Evolutionary conservation across 2,888 invertebrate genomes (phyloP), one percentile per base, ranked within the genome.

Genomic region (Neoaliturus tenellus): DNA sequence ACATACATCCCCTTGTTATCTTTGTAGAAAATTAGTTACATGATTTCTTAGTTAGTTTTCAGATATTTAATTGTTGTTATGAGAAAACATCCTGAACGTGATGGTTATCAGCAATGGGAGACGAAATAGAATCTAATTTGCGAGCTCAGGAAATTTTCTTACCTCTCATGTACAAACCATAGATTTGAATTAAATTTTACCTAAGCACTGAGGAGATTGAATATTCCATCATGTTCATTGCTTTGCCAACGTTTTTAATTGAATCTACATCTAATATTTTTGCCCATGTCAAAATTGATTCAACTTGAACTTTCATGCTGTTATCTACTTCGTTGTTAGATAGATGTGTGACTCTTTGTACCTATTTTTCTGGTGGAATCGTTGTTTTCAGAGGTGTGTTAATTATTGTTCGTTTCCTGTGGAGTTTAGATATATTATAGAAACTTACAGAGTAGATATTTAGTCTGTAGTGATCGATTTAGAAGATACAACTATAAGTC

Each of bases 81-180:
- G 62, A 62, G 62, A 62, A 62, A 62, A 62, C 62, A 62, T 62
- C 62, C 31, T 62, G 62, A 62, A 28, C 62, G 62, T 62, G 62
- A 62, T 62, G 62, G 62, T 62, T 62, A 28, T 28, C 62, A 62
- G 62, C 31, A 62, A 17, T 62, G 14, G 14, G 20, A 20, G 23
- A 23, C 51, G 3, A 51, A 23, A 51, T 23, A 23, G 4, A 3
- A 23, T 28, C 28, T 28, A 12, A 28, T 8, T 28, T 51, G 28
- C 14, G 31, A 62, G 28, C 25, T 62, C 31, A 62, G 62, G 62
- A 62, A 10, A 28, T 62, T 28, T 0, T 20, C 12, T 62, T 23
- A 20, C n/a, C 10, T 51, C 23, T 55, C 23, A 17, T 62, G 4
- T 62, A 28, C 2, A 62, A 1, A 62, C 31, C 31, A 28, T 31